Evolutionary conservation across 2,888 invertebrate species (phyloP).

Genomic region (Ephialtes manifestator): DNA sequence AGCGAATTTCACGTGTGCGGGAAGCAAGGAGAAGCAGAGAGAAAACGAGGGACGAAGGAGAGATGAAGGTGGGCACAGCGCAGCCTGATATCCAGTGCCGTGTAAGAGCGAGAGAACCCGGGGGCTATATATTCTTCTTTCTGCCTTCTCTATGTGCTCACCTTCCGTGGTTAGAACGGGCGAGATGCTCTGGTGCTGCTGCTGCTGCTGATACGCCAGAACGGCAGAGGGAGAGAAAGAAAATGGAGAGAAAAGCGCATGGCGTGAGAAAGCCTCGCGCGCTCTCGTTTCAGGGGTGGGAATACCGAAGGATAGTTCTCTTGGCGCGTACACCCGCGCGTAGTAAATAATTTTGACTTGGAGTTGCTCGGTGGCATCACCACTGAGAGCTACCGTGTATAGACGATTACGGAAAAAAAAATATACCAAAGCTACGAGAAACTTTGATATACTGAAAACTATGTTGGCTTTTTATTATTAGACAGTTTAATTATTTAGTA

Average conservation of each 20-base stretch:
- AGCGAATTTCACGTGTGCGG: slow-evolving; percentile 38
- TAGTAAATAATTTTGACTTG: slow-evolving; percentile 66
- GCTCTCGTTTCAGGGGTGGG: slow-evolving; percentile 45
- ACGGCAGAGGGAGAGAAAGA: not conserved
- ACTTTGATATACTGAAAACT: slow-evolving; percentile 36
- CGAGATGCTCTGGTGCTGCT: not conserved
- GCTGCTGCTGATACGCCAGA: not conserved
- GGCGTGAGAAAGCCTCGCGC: slow-evolving; percentile 28
- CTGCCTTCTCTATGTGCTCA: not conserved
- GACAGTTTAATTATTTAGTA: too few species aligned
- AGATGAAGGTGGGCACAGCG: slow-evolving; percentile 42
- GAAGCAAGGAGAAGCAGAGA: slow-evolving; percentile 42
- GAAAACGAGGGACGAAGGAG: slow-evolving; percentile 19
- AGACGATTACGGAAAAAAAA: too few species aligned
- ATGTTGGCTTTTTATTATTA: too few species aligned
- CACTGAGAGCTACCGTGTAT: slow-evolving; percentile 43
- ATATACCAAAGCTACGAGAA: slow-evolving; percentile 41
- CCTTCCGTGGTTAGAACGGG: not conserved
- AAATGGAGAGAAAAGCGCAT: slow-evolving; percentile 32
- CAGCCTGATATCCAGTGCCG: slow-evolving; percentile 61
- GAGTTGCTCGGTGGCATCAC: slow-evolving; percentile 53
- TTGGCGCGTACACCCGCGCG: slow-evolving; percentile 57
- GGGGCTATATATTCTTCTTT: slow-evolving; percentile 51
- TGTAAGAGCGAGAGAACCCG: slow-evolving; percentile 60
- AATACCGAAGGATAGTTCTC: slow-evolving; percentile 51